phyloP scores from a whole-genome alignment of 1,140 invertebrate genomes.

The Drosophila virilis region DNA sequence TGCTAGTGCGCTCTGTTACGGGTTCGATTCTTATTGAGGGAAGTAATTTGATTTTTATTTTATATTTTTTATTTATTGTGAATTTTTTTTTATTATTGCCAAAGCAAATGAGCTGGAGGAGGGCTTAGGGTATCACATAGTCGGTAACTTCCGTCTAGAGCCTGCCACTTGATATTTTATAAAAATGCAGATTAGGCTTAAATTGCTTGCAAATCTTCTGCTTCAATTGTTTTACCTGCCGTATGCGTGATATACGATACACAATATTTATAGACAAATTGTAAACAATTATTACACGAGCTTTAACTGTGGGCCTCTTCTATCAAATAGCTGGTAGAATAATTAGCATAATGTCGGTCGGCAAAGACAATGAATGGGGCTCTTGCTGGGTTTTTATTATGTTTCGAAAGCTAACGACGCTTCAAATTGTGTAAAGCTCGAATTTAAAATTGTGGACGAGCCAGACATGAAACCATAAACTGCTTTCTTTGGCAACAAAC shows the following conservation, averaged over 20 bases:
- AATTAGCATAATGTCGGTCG: constrained; percentile 34
- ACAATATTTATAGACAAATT: background rate
- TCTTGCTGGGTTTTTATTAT: constrained; percentile 11
- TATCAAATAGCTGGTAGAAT: constrained; percentile 16
- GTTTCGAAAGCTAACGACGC: constrained; percentile 44
- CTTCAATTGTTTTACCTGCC: background rate
- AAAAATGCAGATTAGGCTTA: too few species aligned
- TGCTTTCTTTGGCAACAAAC: constrained; percentile 62
- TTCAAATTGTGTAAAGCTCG: constrained; percentile 38
- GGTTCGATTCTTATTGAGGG: too few species aligned
- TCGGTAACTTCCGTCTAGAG: too few species aligned
- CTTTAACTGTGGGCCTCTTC: constrained; percentile 3
- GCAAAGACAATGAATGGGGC: constrained; percentile 3
- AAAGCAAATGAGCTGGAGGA: too few species aligned
- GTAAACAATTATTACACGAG: constrained; percentile 10
- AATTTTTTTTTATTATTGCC: too few species aligned
- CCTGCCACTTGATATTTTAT: too few species aligned
- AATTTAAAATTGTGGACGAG: constrained; percentile 23
- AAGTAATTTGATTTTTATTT: too few species aligned
- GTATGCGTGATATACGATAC: background rate
- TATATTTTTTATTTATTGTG: too few species aligned
- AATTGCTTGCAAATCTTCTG: too few species aligned
- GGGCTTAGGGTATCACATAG: too few species aligned
- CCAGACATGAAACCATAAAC: constrained; percentile 23
- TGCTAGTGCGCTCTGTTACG: too few species aligned